These are phyloP conservation scores for Xanthia togata DNA, from an alignment of 2,888 invertebrate genomes.

Conservation along the genomic window DNA sequence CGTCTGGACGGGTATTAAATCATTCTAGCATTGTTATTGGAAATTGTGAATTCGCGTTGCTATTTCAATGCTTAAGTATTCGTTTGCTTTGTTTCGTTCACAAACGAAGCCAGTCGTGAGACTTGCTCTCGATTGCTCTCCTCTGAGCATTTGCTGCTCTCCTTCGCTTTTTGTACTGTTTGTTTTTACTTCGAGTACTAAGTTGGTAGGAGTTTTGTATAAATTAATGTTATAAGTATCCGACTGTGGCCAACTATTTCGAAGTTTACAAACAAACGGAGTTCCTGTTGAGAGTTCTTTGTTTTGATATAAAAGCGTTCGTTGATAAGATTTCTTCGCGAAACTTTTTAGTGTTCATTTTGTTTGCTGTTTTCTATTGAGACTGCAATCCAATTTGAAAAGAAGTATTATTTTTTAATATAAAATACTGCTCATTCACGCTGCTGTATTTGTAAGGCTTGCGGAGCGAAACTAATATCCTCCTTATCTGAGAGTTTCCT, in stretches of 20 bases:
- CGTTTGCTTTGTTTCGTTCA: conserved; percentile 78
- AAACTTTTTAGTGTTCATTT: conserved; percentile 62
- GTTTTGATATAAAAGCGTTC: conserved; percentile 63
- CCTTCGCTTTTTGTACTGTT: conserved; percentile 70
- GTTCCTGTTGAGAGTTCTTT: conserved; percentile 54
- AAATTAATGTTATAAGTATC: conserved; percentile 69
- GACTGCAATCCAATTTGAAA: conserved; percentile 53
- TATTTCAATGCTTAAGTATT: conserved; percentile 80
- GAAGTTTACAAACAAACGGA: conserved; percentile 66
- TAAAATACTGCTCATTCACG: conserved; percentile 42
- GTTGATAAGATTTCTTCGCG: conserved; percentile 65
- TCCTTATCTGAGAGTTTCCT: conserved; percentile 35
- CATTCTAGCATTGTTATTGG: conserved; percentile 68
- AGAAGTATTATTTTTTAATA: conserved; percentile 59
- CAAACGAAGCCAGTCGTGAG: conserved; percentile 72
- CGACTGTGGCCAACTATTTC: conserved; percentile 66
- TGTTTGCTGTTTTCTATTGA: conserved; percentile 60
- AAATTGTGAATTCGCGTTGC: conserved; percentile 75
- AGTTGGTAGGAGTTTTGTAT: conserved; percentile 68
- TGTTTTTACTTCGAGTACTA: conserved; percentile 69
- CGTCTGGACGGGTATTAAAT: conserved; percentile 52
- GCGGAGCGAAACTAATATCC: conserved; percentile 56
- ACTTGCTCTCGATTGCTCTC: conserved; percentile 73
- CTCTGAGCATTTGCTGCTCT: conserved; percentile 67
- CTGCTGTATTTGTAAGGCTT: conserved; percentile 50